phyloP scores from a whole-genome alignment of 1,140 invertebrate species.

The Trichogramma pretiosum region DNA sequence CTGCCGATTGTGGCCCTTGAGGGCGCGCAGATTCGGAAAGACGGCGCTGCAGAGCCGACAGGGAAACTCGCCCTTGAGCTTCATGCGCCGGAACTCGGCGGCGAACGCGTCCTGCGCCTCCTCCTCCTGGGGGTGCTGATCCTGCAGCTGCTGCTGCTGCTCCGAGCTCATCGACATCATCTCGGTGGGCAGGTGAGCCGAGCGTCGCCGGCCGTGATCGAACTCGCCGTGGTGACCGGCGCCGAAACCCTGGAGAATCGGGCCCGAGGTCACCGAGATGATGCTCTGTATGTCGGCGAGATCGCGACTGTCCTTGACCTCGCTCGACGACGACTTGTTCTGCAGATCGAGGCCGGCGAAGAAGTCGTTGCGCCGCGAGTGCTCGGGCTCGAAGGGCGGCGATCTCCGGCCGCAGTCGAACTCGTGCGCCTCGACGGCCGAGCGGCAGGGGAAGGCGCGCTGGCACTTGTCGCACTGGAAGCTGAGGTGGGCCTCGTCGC shows the following conservation, averaged over 20 bases:
- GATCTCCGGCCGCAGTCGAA: constrained; percentile 44
- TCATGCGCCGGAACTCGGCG: constrained; percentile 74
- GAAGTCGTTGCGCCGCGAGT: constrained; percentile 63
- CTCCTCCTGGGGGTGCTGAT: constrained; percentile 52
- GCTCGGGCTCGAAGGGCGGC: constrained; percentile 37
- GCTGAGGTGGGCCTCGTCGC: constrained; percentile 50
- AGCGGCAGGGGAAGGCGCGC: constrained; percentile 65
- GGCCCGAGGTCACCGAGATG: constrained; percentile 61
- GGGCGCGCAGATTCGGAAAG: constrained; percentile 78
- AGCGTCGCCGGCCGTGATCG: constrained; percentile 36
- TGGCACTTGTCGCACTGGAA: constrained; percentile 65
- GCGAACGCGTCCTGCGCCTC: constrained; percentile 73
- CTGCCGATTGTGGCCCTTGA: constrained; percentile 80
- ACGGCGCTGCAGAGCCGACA: constrained; percentile 75
- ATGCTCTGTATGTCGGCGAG: constrained; percentile 79
- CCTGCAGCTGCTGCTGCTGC: constrained; percentile 28
- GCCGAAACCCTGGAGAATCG: constrained; percentile 51
- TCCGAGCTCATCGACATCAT: no score
- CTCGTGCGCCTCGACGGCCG: constrained; percentile 59
- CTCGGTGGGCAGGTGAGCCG: constrained; percentile 34
- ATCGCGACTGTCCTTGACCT: constrained; percentile 52
- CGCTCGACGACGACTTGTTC: constrained; percentile 48
- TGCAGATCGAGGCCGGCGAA: constrained; percentile 70
- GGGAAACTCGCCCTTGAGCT: constrained; percentile 76
- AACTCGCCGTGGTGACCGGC: constrained; percentile 35